Evolutionary conservation across 2,888 invertebrate genomes (phyloP).

Genomic region (Caenorhabditis becei): DNA sequence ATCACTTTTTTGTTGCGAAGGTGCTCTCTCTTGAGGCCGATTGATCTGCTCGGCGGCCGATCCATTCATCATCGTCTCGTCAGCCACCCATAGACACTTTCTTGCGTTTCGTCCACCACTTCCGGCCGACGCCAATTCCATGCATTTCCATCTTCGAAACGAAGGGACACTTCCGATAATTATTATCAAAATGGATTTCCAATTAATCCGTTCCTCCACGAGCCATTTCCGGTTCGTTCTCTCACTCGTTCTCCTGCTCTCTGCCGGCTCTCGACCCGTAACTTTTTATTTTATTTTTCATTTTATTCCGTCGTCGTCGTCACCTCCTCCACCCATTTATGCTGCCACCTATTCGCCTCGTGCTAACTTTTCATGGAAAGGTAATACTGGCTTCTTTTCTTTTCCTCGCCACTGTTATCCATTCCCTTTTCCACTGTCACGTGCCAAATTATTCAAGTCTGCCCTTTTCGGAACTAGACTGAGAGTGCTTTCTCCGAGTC

Average conservation of each 20-base stretch:
- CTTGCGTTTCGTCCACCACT: slow-evolving; percentile 20
- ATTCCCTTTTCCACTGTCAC: not conserved
- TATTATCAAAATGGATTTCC: slow-evolving; percentile 24
- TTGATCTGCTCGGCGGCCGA: slow-evolving; percentile 35
- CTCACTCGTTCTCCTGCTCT: not conserved
- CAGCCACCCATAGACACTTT: slow-evolving; percentile 50
- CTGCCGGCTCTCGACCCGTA: slow-evolving; percentile 10
- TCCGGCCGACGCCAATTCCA: slow-evolving; percentile 32
- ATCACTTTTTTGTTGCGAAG: slow-evolving; percentile 54
- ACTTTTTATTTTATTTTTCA: slow-evolving; percentile 50
- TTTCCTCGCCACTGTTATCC: not conserved
- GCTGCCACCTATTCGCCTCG: slow-evolving; percentile 12
- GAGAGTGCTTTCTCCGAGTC: too few species aligned
- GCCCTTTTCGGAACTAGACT: too few species aligned
- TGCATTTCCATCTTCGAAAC: slow-evolving; percentile 12
- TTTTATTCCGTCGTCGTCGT: slow-evolving; percentile 20
- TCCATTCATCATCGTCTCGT: slow-evolving; percentile 61
- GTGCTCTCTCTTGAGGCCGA: slow-evolving; percentile 46
- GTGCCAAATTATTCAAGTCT: not conserved
- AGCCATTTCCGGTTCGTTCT: slow-evolving; percentile 7
- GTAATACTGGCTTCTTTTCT: slow-evolving; percentile 22
- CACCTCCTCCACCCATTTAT: slow-evolving; percentile 21
- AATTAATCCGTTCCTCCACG: slow-evolving; percentile 14
- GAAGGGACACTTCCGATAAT: slow-evolving; percentile 13
- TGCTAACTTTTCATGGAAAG: slow-evolving; percentile 34